These are phyloP conservation scores for Romanogobio albipinnatus DNA, from an alignment of 2,113 vertebrate genomes.

Conservation along the genomic window DNA sequence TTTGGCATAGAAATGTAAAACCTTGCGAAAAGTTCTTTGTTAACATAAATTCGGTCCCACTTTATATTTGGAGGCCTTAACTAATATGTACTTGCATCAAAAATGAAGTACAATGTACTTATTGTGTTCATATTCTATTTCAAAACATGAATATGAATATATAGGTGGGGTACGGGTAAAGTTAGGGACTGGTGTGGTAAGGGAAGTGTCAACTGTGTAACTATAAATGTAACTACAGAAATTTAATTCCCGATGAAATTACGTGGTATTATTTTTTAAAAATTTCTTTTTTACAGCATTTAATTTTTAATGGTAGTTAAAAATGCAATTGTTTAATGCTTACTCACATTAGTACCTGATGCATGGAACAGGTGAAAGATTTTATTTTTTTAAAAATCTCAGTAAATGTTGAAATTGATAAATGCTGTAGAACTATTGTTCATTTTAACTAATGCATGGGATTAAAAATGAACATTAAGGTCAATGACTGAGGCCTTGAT, in stretches of 20 bases:
- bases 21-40: background rate
- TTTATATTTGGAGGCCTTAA: too few species aligned
- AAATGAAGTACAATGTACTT: too few species aligned
- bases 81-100: too few species aligned
- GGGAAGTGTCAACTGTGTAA: too few species aligned
- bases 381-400: background rate
- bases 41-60: background rate
- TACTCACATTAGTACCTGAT: background rate
- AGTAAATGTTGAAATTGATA: background rate
- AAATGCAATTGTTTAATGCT: background rate
- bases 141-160: too few species aligned
- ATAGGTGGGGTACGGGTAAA: too few species aligned
- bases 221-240: too few species aligned
- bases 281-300: background rate
- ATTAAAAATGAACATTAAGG: too few species aligned
- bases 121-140: too few species aligned
- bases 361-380: background rate
- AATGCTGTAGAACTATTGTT: background rate
- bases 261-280: too few species aligned
- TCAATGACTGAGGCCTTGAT: background rate
- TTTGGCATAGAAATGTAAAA: background rate
- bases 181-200: too few species aligned
- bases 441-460: background rate
- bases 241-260: too few species aligned
- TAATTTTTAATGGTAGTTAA: background rate